Base-by-base conservation (phyloP, 2,888 invertebrate genomes). In the Caenorhabditis japonica region DNA sequence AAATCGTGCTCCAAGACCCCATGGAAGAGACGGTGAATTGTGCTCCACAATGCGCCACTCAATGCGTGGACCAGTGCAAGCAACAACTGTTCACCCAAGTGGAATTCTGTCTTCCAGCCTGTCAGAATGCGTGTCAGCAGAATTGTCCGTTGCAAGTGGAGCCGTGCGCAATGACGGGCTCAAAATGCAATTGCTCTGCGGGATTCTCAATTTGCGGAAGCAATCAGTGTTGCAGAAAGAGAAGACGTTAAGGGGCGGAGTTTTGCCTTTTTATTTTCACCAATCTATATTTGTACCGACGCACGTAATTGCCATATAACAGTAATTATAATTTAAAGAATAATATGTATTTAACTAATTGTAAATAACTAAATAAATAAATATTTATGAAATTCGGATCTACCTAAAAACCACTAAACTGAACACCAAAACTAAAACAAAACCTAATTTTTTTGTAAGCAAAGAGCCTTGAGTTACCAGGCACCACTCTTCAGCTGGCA, bases 101-200 rank as follows among this genome's bases (percentile, higher is more conserved):
- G 17, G 62, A 71, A 25, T 52, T 74, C 53, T 79, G 79, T 39
- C 34, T 76, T 4, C 59, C 62, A 17, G 76, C 64, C 1, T 79
- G 79, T 55, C 75, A 76, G 46, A 43, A 59, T 34, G 79, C 76
- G 27, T 79, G 79, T 38, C 43, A 75, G 38, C 61, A 72, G 43
- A 79, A 76, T 33, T 79, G 79, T 41, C 79, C 79, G 23, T 49
- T 75, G n/a, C 69, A 77, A 74, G 75, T 77, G 19, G 66, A 75
- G 33, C 69, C 71, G 27, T 79, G 79, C 49, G 52, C 69, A 12
- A 71, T 64, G 44, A 30, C 30, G n/a, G 61, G 66, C 19, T 61
- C 66, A 7, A 52, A 61, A 17, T 79, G 79, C 49, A 62, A 39
- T 34, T 79, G 79, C 49, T 62, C 69, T n/a, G 46, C 60, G 27